phyloP scores from a whole-genome alignment of 92 coral and sea anemone species.

The Pocillopora meandrina region DNA sequence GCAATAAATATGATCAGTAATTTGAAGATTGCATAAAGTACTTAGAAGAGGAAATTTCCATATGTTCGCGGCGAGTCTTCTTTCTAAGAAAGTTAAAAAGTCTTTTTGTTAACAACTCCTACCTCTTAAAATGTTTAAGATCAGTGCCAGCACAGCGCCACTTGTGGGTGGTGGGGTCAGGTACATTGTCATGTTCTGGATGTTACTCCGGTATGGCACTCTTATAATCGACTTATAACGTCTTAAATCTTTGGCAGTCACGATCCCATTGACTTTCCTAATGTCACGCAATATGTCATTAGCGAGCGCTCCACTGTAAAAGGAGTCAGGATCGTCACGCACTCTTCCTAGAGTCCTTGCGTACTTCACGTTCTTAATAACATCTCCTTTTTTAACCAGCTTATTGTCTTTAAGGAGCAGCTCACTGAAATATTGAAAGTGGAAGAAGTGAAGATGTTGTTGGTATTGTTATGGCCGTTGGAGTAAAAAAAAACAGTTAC shows the following conservation, averaged over 20 bases:
- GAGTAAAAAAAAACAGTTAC: not conserved
- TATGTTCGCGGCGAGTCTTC: too few species aligned
- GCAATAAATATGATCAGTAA: too few species aligned
- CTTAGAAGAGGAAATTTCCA: too few species aligned
- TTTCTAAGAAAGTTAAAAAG: too few species aligned
- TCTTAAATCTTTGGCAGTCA: conserved; percentile 65
- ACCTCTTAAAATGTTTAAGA: conserved; percentile 83
- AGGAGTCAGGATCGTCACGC: conserved; percentile 70
- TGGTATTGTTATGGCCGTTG: too few species aligned
- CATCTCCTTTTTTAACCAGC: conserved; percentile 42
- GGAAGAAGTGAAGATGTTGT: not conserved
- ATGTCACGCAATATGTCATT: conserved; percentile 64
- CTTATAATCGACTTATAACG: conserved; percentile 42
- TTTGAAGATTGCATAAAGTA: too few species aligned
- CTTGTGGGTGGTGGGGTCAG: conserved; percentile 83
- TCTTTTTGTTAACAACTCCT: not conserved
- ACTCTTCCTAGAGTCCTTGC: conserved; percentile 73
- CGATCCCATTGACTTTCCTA: conserved; percentile 27
- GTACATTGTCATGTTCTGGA: conserved; percentile 62
- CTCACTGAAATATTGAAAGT: conserved; percentile 42
- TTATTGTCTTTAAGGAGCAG: conserved; percentile 52
- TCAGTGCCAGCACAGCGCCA: conserved; percentile 80
- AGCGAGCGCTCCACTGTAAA: conserved; percentile 77
- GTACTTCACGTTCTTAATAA: conserved; percentile 61
- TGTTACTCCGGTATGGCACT: conserved; percentile 29